These are phyloP conservation scores for Zeugodacus cucurbitae DNA, from an alignment of 1,140 invertebrate genomes.

Conservation along the genomic window DNA sequence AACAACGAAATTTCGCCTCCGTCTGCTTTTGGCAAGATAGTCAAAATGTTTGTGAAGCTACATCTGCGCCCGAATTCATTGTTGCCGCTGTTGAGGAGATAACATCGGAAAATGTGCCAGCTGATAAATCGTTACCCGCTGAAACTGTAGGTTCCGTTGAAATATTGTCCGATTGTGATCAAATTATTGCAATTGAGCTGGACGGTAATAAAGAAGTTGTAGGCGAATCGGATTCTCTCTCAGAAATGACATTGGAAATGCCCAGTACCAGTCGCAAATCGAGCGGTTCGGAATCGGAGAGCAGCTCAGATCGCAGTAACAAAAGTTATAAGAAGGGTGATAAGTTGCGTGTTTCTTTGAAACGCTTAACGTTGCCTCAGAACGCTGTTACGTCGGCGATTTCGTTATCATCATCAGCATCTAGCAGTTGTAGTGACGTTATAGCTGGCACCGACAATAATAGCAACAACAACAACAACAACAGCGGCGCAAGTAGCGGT, in stretches of 20 bases:
- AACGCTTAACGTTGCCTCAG: slow-evolving; percentile 48
- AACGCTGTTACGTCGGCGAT: slow-evolving; percentile 6
- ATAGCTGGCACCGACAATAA: not conserved
- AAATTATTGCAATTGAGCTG: not conserved
- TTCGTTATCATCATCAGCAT: slow-evolving; percentile 9
- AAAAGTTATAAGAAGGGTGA: slow-evolving; percentile 43
- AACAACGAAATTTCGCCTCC: slow-evolving; percentile 23
- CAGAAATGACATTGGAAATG: not conserved
- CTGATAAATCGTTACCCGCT: not conserved
- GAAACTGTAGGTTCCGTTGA: not conserved
- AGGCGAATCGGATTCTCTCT: not conserved
- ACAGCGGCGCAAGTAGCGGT: not conserved
- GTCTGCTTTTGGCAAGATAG: slow-evolving; percentile 36
- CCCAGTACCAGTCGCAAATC: not conserved
- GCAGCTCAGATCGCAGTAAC: slow-evolving; percentile 44
- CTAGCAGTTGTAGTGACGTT: not conserved
- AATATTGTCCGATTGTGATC: too few species aligned
- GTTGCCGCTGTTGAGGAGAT: slow-evolving; percentile 40
- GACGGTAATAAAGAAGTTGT: not conserved
- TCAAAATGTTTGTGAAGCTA: not conserved
- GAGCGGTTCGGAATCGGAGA: slow-evolving; percentile 49
- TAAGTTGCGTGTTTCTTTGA: slow-evolving; percentile 51
- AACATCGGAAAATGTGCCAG: not conserved
- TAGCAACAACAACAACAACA: not conserved
- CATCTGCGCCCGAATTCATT: slow-evolving; percentile 8